Percentiles rank a stretch among this genome's conserved stretches.
These are phyloP conservation scores for Agriopis leucophaearia DNA, from an alignment of 2,888 invertebrate genomes.

Conservation along the genomic window DNA sequence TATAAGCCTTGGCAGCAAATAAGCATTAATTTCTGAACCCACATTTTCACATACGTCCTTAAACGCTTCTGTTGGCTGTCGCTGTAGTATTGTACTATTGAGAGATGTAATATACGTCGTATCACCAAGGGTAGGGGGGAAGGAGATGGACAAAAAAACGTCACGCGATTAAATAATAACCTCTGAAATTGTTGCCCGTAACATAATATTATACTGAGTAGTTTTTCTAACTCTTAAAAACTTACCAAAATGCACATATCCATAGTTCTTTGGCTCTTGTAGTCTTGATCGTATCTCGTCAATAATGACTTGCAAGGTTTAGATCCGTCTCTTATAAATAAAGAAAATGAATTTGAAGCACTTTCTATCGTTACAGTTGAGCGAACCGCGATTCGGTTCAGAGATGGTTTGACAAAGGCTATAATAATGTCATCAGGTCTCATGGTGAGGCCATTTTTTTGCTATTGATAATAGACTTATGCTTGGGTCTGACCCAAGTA, in stretches of 20 bases:
- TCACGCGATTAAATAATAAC: too few species aligned
- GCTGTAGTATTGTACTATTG: too few species aligned
- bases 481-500: too few species aligned
- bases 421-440: slow-evolving; percentile 5
- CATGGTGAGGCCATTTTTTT: slow-evolving; percentile 1
- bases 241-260: slow-evolving; percentile 71
- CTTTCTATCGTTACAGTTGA: slow-evolving; percentile 80
- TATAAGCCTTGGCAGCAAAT: too few species aligned
- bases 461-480: neutral
- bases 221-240: slow-evolving; percentile 29
- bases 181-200: too few species aligned
- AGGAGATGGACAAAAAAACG: too few species aligned
- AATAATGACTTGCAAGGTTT: slow-evolving; percentile 62
- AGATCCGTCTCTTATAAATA: slow-evolving; percentile 76
- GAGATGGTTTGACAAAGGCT: slow-evolving; percentile 15
- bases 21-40: too few species aligned
- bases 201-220: neutral
- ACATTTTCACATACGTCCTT: too few species aligned
- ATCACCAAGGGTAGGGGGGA: too few species aligned
- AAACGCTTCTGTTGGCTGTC: too few species aligned
- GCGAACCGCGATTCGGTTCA: slow-evolving; percentile 52
- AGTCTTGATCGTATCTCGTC: slow-evolving; percentile 52
- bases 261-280: slow-evolving; percentile 56
- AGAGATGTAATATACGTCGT: too few species aligned
- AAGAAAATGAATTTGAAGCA: slow-evolving; percentile 78